Evolutionary conservation across 1,140 invertebrate genomes (phyloP), one percentile per base, ranked within the genome.

Genomic region (Cardiocondyla obscurior): DNA sequence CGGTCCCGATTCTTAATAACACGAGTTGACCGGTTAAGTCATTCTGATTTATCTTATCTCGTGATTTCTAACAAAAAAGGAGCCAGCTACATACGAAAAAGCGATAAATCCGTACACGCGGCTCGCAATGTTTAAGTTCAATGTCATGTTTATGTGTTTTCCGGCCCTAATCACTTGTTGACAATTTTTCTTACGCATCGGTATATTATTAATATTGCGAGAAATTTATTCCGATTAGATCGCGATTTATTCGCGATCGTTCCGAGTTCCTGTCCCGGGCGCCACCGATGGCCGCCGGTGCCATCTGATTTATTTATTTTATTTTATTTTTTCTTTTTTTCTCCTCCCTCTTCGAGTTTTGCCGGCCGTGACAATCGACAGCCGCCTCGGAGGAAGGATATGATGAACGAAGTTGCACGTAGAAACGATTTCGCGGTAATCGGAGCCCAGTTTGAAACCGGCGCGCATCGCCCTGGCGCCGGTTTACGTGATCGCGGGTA

Each of bases 401-500:
- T 81, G 77, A 60, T 60, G 60, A 19, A 76, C 36, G 67, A 42
- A 73, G 85, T 58, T 53, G 76, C 30, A 36, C 46, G 46, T 42
- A 62, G 53, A n/a, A 74, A 64, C 72, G 67, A 77, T 85, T 83
- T 79, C 58, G 51, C 74, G 44, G 79, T 81, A 82, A 90, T 76
- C 85, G 87, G 76, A 85, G 82, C 58, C 82, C 67, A 84, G 88
- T 85, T 73, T 87, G 33, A 36, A 19, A 60, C 49, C 64, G n/a
- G 53, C 64, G 72, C 28, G 72, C 60, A 81, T 64, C 81, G 65
- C 83, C 85, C 64, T 86, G 90, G 83, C 82, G 88, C 90, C 91
- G 65, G 89, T 87, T 91, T 89, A 89, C 85, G 82, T 87, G 65
- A 89, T 89, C 77, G 16, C 36, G 33, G 33, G 16, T 10, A 64